Evolutionary conservation across 1,140 invertebrate genomes (phyloP).

Genomic region (Nasonia vitripennis): DNA sequence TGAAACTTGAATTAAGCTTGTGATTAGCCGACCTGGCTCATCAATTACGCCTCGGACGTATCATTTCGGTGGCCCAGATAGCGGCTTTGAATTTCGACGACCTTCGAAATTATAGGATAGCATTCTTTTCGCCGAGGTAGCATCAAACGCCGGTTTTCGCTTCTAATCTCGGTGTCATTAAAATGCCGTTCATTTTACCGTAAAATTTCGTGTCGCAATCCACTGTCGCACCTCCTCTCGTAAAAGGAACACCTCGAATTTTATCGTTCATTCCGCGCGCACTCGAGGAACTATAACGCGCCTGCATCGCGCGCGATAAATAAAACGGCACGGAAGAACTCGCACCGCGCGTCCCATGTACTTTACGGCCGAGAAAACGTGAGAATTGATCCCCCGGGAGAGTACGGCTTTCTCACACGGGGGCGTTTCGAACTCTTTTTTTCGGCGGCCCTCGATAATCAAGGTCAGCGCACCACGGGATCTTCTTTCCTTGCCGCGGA

Average conservation of each 20-base stretch:
- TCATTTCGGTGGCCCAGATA: not conserved
- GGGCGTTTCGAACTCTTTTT: not conserved
- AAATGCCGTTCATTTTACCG: not conserved
- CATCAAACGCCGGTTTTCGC: not conserved
- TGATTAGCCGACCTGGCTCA: not conserved
- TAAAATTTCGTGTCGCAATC: not conserved
- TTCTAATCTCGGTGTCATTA: not conserved
- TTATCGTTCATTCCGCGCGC: not conserved
- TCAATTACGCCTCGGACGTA: slow-evolving; percentile 16
- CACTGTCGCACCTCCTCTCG: not conserved
- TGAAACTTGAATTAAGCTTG: not conserved
- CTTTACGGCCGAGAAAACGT: not conserved
- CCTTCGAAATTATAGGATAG: not conserved
- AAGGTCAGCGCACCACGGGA: not conserved
- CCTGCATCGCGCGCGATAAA: not conserved
- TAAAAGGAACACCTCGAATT: not conserved
- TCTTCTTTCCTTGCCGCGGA: not conserved
- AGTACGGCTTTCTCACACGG: not conserved
- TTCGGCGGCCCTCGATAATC: not conserved
- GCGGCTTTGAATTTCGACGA: not conserved
- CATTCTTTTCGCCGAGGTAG: not conserved
- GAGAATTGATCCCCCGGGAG: not conserved
- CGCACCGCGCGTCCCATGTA: not conserved
- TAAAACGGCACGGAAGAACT: not conserved
- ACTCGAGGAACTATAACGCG: not conserved